phyloP scores from a whole-genome alignment of 1,140 invertebrate genomes.

The Lordiphosa mommai region DNA sequence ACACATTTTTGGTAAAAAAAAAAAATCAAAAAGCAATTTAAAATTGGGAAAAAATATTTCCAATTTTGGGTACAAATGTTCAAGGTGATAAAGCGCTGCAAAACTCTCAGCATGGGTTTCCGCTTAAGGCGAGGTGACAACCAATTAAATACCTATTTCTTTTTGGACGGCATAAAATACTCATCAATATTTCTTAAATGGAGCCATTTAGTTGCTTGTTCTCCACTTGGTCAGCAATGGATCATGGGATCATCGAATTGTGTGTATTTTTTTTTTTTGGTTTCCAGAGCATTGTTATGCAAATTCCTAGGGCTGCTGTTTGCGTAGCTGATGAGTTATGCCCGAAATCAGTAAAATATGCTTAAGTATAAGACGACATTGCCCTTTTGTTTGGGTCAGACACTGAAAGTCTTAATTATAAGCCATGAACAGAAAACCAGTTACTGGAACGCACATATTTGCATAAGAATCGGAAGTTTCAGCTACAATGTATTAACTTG shows the following conservation, averaged over 20 bases:
- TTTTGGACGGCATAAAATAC: slow-evolving; percentile 35
- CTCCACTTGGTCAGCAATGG: slow-evolving; percentile 51
- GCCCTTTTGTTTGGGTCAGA: slow-evolving; percentile 27
- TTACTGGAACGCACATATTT: slow-evolving; percentile 60
- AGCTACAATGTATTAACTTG: slow-evolving; percentile 71
- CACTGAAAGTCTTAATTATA: slow-evolving; percentile 62
- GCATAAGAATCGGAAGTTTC: slow-evolving; percentile 65
- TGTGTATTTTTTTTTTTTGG: slow-evolving; percentile 5
- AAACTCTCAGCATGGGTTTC: slow-evolving; percentile 14
- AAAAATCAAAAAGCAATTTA: slow-evolving; percentile 11
- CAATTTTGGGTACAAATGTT: slow-evolving; percentile 7
- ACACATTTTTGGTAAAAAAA: slow-evolving; percentile 16
- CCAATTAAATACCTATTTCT: slow-evolving; percentile 67
- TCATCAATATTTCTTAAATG: slow-evolving; percentile 59
- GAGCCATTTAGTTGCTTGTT: slow-evolving; percentile 52
- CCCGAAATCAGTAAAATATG: slow-evolving; percentile 55
- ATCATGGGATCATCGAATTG: slow-evolving; percentile 48
- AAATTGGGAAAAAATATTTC: not conserved
- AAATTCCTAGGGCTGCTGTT: slow-evolving; percentile 47
- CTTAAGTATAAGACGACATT: slow-evolving; percentile 33
- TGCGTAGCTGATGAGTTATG: slow-evolving; percentile 49
- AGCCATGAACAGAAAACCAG: slow-evolving; percentile 55
- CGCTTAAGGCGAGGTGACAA: slow-evolving; percentile 64
- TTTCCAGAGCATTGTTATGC: slow-evolving; percentile 48
- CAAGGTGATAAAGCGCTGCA: slow-evolving; percentile 7